These are phyloP conservation scores for Lipotes vexillifer DNA, from an alignment of 2,113 vertebrate species.

Conservation along the genomic window DNA sequence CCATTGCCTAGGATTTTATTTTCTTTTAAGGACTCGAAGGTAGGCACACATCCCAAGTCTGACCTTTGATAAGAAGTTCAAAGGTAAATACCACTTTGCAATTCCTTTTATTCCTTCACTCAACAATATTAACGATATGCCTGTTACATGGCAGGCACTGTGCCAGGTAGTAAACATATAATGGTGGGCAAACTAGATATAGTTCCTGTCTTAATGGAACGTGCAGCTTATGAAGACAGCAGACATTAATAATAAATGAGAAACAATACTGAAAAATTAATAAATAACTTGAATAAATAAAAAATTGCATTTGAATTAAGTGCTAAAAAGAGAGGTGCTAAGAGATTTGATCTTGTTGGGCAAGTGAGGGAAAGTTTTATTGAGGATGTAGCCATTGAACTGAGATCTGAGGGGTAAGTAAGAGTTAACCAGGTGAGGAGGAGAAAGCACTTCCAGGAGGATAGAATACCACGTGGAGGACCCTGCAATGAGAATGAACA, in stretches of 20 bases:
- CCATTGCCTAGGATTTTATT: neutral
- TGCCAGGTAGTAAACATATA: neutral
- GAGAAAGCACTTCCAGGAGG: neutral
- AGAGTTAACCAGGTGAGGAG: neutral
- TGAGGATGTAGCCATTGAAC: neutral
- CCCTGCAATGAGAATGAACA: neutral
- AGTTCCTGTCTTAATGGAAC: neutral
- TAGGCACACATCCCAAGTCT: neutral
- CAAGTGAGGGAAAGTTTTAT: neutral
- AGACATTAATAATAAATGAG: neutral
- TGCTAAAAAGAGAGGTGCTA: neutral
- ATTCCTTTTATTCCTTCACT: neutral
- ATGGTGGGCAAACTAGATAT: neutral
- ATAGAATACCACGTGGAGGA: neutral
- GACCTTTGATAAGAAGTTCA: conserved; percentile 4
- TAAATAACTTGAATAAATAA: neutral
- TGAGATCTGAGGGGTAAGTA: neutral
- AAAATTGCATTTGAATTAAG: neutral
- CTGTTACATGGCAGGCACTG: neutral
- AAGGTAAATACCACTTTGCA: neutral
- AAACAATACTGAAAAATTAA: neutral
- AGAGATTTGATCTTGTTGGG: neutral
- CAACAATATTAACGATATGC: neutral
- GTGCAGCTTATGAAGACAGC: neutral
- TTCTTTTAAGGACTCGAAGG: neutral